phyloP scores from a whole-genome alignment of 2,888 invertebrate genomes.

The Pachydiplax longipennis region DNA sequence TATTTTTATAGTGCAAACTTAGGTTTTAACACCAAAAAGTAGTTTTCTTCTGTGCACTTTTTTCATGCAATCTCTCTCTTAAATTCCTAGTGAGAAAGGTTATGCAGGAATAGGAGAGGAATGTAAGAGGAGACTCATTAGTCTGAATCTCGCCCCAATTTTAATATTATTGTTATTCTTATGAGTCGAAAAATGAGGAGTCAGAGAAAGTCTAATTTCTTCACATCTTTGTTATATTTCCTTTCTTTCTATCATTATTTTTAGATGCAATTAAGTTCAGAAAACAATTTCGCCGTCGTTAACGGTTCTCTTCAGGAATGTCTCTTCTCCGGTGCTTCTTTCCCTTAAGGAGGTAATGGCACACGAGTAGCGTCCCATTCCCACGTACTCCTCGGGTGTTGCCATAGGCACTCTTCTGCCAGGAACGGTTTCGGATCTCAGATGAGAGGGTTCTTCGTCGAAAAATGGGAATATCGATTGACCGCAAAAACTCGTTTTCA shows the following conservation, averaged over 20 bases:
- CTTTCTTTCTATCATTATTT: neutral
- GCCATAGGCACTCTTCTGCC: neutral
- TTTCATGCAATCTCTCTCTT: too few species aligned
- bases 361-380: too few species aligned
- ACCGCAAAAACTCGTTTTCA: neutral
- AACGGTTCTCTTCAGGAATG: neutral
- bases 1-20: too few species aligned
- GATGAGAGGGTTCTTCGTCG: neutral
- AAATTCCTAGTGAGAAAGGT: too few species aligned
- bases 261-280: neutral
- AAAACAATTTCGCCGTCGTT: neutral
- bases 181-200: too few species aligned
- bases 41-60: too few species aligned
- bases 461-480: neutral
- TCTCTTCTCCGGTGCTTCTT: neutral
- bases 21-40: too few species aligned
- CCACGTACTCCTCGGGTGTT: neutral
- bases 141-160: too few species aligned
- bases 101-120: too few species aligned
- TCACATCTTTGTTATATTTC: neutral
- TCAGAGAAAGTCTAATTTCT: neutral
- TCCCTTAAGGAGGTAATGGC: too few species aligned
- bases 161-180: too few species aligned
- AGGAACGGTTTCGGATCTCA: neutral
- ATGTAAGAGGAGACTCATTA: too few species aligned